phyloP scores from a whole-genome alignment of 2,888 invertebrate species.

The Aplocera efformata region DNA sequence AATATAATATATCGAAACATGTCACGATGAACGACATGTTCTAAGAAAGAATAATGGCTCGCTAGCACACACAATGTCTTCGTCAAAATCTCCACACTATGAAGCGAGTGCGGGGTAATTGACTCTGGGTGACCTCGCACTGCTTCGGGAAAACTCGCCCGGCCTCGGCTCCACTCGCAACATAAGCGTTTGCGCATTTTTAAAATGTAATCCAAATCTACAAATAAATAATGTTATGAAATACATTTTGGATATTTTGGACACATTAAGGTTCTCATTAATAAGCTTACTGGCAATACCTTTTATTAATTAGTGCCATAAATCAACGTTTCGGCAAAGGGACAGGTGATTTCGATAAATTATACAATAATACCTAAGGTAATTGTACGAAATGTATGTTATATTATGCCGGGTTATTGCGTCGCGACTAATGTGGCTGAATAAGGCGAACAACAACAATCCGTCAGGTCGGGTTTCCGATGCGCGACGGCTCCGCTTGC shows the following conservation, averaged over 20 bases:
- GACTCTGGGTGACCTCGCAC: slow-evolving; percentile 82
- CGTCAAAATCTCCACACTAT: slow-evolving; percentile 39
- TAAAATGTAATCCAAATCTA: slow-evolving; percentile 15
- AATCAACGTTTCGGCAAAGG: too few species aligned
- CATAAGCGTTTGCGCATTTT: slow-evolving; percentile 27
- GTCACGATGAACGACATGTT: neutral
- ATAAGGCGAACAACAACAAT: slow-evolving; percentile 43
- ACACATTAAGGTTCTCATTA: too few species aligned
- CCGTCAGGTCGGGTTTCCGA: slow-evolving; percentile 49
- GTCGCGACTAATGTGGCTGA: slow-evolving; percentile 31
- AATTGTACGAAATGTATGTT: too few species aligned
- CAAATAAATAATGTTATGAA: too few species aligned
- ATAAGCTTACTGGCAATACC: too few species aligned
- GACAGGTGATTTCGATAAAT: too few species aligned
- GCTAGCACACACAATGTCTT: slow-evolving; percentile 19
- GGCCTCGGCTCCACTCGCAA: slow-evolving; percentile 50
- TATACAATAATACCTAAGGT: too few species aligned
- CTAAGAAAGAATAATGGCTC: slow-evolving; percentile 3
- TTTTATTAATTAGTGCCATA: too few species aligned
- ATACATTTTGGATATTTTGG: too few species aligned
- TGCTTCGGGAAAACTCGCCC: slow-evolving; percentile 68
- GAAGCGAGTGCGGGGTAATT: slow-evolving; percentile 78
- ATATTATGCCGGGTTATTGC: slow-evolving; percentile 24
- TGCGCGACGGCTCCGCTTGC: slow-evolving; percentile 47
- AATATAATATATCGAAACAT: too few species aligned